phyloP scores from a whole-genome alignment of 92 coral and sea anemone genomes.

The Paramuricea clavata region DNA sequence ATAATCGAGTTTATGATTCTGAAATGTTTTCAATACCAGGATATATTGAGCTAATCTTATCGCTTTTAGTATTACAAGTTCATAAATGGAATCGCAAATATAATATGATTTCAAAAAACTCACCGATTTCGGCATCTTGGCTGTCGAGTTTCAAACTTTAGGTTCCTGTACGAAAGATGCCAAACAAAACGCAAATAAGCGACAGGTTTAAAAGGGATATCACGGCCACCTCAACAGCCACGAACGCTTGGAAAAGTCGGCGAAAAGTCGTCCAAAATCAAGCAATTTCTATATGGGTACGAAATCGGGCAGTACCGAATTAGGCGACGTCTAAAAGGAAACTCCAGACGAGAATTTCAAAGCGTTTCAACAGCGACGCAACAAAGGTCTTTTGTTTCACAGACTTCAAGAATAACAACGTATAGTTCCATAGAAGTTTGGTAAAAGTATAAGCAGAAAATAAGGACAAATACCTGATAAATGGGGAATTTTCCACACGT shows the following conservation, averaged over 20 bases:
- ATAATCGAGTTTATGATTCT: background rate
- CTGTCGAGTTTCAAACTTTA: background rate
- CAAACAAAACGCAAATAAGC: background rate
- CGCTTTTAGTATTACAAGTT: background rate
- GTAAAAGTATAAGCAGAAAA: background rate
- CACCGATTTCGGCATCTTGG: slow-evolving; percentile 52
- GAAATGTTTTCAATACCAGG: background rate
- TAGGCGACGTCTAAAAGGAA: background rate
- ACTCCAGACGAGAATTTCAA: background rate
- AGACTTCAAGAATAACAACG: background rate
- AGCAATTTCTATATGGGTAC: background rate
- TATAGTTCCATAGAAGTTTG: background rate
- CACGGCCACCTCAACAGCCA: background rate
- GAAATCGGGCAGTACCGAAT: background rate
- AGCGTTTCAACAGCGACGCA: slow-evolving; percentile 23
- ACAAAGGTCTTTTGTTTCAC: background rate
- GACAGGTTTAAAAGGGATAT: background rate
- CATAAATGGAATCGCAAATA: background rate
- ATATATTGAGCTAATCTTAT: background rate
- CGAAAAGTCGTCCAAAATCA: background rate
- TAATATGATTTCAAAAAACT: background rate
- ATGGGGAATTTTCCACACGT: background rate
- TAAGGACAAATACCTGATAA: slow-evolving; percentile 2
- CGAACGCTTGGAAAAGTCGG: background rate
- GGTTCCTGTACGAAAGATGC: background rate